Evolutionary conservation across 2,888 invertebrate genomes (phyloP), one percentile per base, ranked within the genome.

Genomic region (Axea sp.): DNA sequence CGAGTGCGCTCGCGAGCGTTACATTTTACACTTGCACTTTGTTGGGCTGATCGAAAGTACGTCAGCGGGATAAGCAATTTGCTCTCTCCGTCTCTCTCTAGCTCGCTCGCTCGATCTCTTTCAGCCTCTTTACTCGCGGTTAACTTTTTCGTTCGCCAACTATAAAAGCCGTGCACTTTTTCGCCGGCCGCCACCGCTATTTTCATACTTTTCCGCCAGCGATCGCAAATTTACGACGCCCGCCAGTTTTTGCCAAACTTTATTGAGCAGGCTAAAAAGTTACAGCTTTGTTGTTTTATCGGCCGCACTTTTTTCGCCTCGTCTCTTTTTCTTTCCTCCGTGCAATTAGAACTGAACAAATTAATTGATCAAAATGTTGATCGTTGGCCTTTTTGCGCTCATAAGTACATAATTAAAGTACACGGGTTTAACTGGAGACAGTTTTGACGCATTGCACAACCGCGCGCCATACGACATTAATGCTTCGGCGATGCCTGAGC

Each of bases 21-120:
- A 64, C 57, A 62, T 71, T 71, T 71, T 71, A 64, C 55, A 71
- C 71, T 71, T 67, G 57, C 57, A 67, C 67, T 64, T 71, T 49
- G 71, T 41, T 51, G 62, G 57, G 24, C 41, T 64, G 71, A 72
- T 72, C 62, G 64, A 72, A 72, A 64, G 71, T 64, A 64, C 71
- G 41, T 62, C 62, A 60, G 60, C 51, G 71, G 47, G 45, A 62
- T 62, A 55, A 47, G 55, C 55, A 43, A 49, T 59, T 68, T 51
- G 57, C 59, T 67, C 65, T 55, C 45, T 17, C 45, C n/a, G n/a
- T n/a, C n/a, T n/a, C n/a, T n/a, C n/a, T n/a, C n/a, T n/a, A n/a
- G n/a, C n/a, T n/a, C n/a, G n/a, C n/a, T n/a, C n/a, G n/a, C n/a
- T n/a, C n/a, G n/a, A n/a, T 45, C 35, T 33, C 55, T 19, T 43